Base-by-base conservation (phyloP, 2,888 invertebrate genomes). In the Harmothoe impar region DNA sequence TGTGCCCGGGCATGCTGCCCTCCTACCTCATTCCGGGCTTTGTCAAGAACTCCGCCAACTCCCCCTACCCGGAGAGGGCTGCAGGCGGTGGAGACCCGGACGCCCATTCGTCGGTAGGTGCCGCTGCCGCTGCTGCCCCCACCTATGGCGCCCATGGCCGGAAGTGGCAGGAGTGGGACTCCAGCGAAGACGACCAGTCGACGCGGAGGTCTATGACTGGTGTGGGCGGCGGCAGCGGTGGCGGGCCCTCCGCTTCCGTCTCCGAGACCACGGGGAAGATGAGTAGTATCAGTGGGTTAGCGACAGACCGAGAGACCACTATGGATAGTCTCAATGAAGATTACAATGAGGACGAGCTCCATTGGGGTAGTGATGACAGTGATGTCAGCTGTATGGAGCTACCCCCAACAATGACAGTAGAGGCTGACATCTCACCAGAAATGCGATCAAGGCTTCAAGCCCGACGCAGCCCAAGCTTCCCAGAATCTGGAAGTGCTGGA, bases 1-100 rank as follows among this genome's bases (percentile, higher is more conserved):
- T 91, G 23, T 91, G 91, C 77, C 91, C 91, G 25, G 91, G 91
- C 29, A 77, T 91, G 84, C n/a, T 91, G 43, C 91, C 91, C 51
- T 25, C 68, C 56, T 90, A 77, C 84, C 54, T 90, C 54, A 81
- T 90, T 15, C 90, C 90, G n/a, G 90, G 90, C 23, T 90, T 90
- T n/a, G 56, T 56, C 56, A 86, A 86, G 54, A 84, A 84, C 25
- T 43, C 84, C 23, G 29, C 54, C 54, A 86, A 54, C 56, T 86
- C 86, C n/a, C 86, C 86, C 52, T 81, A 23, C 43, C 81, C 81
- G n/a, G 81, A 81, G 81, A 15, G 43, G 43, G 81, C 81, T 17
- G 81, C 33, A 7, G 35, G 81, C 3, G 43, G 43, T 43, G 43
- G 43, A 43, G 43, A 43, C 29, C 29, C 72, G 72, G 29, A 25